Percentiles rank a stretch among this genome's conserved stretches.
These are phyloP conservation scores for Porites cylindrica DNA, from an alignment of 92 coral and sea anemone genomes.

Conservation along the genomic window DNA sequence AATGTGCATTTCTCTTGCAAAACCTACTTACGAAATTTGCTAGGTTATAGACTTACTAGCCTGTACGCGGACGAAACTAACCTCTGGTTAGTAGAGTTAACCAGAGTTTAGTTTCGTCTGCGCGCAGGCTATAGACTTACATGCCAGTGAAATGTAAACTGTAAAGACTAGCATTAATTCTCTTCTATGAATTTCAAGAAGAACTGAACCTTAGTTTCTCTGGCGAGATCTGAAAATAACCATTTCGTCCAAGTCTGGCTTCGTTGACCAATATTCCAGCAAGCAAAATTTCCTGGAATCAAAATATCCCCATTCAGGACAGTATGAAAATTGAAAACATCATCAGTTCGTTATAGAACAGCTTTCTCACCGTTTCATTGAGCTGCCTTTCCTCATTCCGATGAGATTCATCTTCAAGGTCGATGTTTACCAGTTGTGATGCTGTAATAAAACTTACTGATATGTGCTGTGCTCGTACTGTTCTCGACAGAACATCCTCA, in stretches of 20 bases:
- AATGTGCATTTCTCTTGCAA: too few species aligned
- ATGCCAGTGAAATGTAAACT: too few species aligned
- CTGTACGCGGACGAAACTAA: too few species aligned
- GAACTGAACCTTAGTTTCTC: conserved; percentile 73
- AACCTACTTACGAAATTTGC: too few species aligned
- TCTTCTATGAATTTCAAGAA: conserved; percentile 1
- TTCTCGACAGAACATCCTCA: conserved; percentile 22
- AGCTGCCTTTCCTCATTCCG: conserved; percentile 37
- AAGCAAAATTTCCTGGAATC: conserved; percentile 80
- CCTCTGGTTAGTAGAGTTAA: too few species aligned
- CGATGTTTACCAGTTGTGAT: conserved; percentile 72
- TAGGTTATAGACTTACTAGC: too few species aligned
- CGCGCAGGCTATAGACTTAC: too few species aligned
- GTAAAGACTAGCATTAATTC: too few species aligned
- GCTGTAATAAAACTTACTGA: conserved; percentile 73
- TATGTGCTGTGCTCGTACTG: conserved; percentile 51
- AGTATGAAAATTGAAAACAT: too few species aligned
- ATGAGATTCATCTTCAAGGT: conserved; percentile 60
- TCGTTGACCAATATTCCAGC: conserved; percentile 90
- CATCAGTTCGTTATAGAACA: too few species aligned
- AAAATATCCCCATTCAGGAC: too few species aligned
- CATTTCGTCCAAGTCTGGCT: conserved; percentile 93
- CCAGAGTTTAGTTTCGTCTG: too few species aligned
- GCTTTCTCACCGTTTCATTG: conserved; percentile 65
- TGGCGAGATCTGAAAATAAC: conserved; percentile 80